Evolutionary conservation across 2,888 invertebrate genomes (phyloP).

Genomic region (Taenaris catops): DNA sequence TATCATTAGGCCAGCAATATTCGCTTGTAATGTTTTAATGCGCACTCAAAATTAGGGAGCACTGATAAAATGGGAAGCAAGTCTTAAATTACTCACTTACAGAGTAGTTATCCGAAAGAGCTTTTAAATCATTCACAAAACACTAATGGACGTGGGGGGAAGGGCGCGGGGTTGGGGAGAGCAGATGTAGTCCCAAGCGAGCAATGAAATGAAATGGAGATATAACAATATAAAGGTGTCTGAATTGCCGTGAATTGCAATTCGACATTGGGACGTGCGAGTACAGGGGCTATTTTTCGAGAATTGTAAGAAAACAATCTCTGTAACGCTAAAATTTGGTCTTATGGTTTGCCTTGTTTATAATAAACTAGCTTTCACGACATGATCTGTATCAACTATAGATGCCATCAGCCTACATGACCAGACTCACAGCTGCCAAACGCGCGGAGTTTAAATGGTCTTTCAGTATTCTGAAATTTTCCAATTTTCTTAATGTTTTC

Average conservation of each 20-base stretch:
- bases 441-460: too few relatives aligned
- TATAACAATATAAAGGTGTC: slow-evolving; percentile 75
- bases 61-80: slow-evolving; percentile 77
- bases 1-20: slow-evolving; percentile 29
- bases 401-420: too few relatives aligned
- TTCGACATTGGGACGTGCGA: slow-evolving; percentile 33
- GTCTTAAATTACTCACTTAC: slow-evolving; percentile 80
- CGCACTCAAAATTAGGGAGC: slow-evolving; percentile 77
- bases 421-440: too few relatives aligned
- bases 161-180: slow-evolving; percentile 43
- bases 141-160: slow-evolving; percentile 77
- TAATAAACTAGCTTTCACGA: too few relatives aligned
- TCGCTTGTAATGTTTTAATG: slow-evolving; percentile 69
- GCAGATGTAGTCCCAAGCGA: slow-evolving; percentile 68
- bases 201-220: slow-evolving; percentile 71
- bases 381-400: too few relatives aligned
- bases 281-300: slow-evolving; percentile 17
- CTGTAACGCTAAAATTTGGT: slow-evolving; percentile 1
- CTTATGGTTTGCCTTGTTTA: neutral
- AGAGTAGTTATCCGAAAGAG: slow-evolving; percentile 80
- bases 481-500: neutral
- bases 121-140: slow-evolving; percentile 81
- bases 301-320: slow-evolving; percentile 8
- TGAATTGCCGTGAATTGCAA: slow-evolving; percentile 63
- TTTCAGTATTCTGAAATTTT: too few relatives aligned